phyloP scores from a whole-genome alignment of 1,140 invertebrate genomes.

The Heliconius nattereri region DNA sequence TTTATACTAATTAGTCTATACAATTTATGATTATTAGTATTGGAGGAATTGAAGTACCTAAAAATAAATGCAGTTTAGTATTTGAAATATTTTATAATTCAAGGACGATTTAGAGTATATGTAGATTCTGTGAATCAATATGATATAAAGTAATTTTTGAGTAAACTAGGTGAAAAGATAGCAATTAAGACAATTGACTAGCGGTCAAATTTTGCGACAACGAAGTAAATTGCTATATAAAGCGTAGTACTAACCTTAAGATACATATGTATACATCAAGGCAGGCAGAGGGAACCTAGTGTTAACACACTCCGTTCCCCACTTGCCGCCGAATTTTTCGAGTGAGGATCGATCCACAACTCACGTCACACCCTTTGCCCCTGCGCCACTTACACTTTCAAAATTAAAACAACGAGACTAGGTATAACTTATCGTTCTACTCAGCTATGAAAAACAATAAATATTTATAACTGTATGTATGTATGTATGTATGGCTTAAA shows the following conservation, averaged over 20 bases:
- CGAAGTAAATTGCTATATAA: too few species aligned
- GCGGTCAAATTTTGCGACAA: too few species aligned
- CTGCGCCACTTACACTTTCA: too few species aligned
- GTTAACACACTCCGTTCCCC: too few species aligned
- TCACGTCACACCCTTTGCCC: too few species aligned
- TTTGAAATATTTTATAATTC: neutral
- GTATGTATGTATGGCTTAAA: neutral
- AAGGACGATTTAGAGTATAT: neutral
- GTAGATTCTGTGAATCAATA: neutral
- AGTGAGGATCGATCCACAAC: too few species aligned
- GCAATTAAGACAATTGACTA: neutral
- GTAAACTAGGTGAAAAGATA: neutral
- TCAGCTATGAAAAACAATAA: neutral
- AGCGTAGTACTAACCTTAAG: neutral
- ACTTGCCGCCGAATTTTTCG: too few species aligned
- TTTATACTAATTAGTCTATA: conserved; percentile 42
- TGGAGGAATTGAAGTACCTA: conserved; percentile 23
- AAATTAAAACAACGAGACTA: neutral
- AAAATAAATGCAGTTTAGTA: neutral
- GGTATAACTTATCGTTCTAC: neutral
- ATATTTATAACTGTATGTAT: neutral
- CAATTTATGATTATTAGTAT: conserved; percentile 46
- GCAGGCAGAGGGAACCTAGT: too few species aligned
- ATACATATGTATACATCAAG: neutral
- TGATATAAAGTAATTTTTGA: too few species aligned